Evolutionary conservation across 2,113 vertebrate species (phyloP).

Genomic region (Prunella himalayana): DNA sequence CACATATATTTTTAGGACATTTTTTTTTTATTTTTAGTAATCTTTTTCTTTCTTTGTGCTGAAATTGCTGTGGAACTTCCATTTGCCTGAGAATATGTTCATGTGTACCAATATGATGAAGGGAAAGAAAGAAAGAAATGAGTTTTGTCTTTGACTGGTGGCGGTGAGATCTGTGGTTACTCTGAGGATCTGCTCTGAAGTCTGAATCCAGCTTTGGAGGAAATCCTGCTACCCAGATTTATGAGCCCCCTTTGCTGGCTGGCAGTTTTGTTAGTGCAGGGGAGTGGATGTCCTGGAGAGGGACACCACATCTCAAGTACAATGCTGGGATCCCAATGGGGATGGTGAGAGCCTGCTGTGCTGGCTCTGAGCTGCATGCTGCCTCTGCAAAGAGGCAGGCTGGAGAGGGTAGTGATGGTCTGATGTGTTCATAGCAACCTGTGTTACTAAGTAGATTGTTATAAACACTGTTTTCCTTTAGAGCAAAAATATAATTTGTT

Average conservation of each 20-base stretch:
- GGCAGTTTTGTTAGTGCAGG: neutral
- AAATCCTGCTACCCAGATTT: neutral
- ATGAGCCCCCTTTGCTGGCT: neutral
- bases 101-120: accelerated
- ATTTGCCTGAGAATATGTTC: neutral
- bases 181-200: neutral
- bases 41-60: neutral
- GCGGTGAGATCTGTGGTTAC: neutral
- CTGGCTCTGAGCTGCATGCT: neutral
- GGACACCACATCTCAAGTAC: neutral
- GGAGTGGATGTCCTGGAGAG: neutral
- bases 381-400: neutral
- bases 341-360: neutral
- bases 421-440: neutral
- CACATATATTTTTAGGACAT: neutral
- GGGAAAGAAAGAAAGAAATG: neutral
- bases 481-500: neutral
- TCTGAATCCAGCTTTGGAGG: neutral
- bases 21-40: neutral
- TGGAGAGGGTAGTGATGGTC: neutral
- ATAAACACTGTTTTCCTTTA: neutral
- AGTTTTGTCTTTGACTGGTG: neutral
- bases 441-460: neutral
- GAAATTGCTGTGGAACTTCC: neutral
- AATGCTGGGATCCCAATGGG: neutral